These are phyloP conservation scores for Agriopis aurantiaria DNA, from an alignment of 2,888 invertebrate species.

Conservation along the genomic window DNA sequence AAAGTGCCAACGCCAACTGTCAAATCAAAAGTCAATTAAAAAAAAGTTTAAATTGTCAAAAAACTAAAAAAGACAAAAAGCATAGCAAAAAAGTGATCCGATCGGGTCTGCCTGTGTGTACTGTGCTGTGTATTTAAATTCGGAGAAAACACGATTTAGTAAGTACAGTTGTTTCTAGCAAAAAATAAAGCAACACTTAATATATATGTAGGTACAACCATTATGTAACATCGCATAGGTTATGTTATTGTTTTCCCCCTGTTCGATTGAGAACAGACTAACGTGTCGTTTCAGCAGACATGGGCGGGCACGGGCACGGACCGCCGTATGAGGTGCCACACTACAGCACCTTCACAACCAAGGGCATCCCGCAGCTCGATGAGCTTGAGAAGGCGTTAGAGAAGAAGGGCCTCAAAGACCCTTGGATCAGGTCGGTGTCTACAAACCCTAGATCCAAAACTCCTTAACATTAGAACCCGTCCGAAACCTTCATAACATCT, in stretches of 20 bases:
- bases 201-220: slow-evolving; percentile 4
- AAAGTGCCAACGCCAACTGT: no score
- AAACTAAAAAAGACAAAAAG: no score
- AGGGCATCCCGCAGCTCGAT: slow-evolving; percentile 89
- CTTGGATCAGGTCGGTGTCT: slow-evolving; percentile 90
- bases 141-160: not conserved
- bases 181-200: not conserved
- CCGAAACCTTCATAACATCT: not conserved
- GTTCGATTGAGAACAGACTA: not conserved
- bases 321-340: slow-evolving; percentile 90
- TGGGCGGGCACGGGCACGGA: slow-evolving; percentile 76
- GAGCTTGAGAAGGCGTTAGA: slow-evolving; percentile 88
- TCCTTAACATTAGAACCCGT: no score
- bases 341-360: slow-evolving; percentile 90
- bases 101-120: no score
- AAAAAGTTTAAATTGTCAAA: no score
- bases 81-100: no score
- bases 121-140: no score
- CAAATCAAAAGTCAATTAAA: no score
- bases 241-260: slow-evolving; percentile 47
- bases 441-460: not conserved
- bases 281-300: slow-evolving; percentile 45
- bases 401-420: slow-evolving; percentile 91
- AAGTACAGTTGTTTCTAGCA: not conserved
- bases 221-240: slow-evolving; percentile 61